phyloP scores from a whole-genome alignment of 2,888 invertebrate species.

The Platynereis dumerilii region DNA sequence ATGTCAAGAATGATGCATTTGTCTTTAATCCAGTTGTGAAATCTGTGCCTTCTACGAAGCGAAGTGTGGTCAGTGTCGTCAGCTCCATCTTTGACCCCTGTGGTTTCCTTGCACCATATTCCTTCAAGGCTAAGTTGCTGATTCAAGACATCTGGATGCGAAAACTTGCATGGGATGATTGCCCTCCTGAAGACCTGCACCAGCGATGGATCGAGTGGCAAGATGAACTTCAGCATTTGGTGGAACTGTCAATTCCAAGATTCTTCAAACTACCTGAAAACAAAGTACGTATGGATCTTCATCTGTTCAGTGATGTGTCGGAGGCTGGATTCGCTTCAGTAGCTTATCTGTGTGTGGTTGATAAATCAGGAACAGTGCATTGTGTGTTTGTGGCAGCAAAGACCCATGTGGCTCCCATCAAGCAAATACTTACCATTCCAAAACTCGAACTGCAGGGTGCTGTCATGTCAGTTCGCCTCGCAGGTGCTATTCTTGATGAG shows the following conservation, averaged over 20 bases:
- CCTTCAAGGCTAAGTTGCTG: constrained; percentile 36
- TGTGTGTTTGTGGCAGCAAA: constrained; percentile 23
- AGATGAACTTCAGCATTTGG: not conserved
- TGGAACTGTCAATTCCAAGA: constrained; percentile 6
- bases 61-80: no score
- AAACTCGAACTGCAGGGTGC: constrained; percentile 29
- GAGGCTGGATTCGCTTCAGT: constrained; percentile 24
- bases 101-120: constrained; percentile 39
- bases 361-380: constrained; percentile 12
- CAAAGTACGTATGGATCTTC: constrained; percentile 2
- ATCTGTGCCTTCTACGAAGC: no score
- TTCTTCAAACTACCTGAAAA: constrained; percentile 17
- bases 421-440: constrained; percentile 23
- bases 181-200: constrained; percentile 31
- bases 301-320: constrained; percentile 30
- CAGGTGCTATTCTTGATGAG: constrained; percentile 22
- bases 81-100: constrained; percentile 34
- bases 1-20: no score
- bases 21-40: constrained; percentile 19
- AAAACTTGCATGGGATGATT: constrained; percentile 37
- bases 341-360: constrained; percentile 16
- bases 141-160: constrained; percentile 37
- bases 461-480: constrained; percentile 15
- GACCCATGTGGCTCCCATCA: constrained; percentile 26
- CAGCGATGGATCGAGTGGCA: constrained; percentile 36